Evolutionary conservation across 2,113 vertebrate species (phyloP), one percentile per base, ranked within the genome.

Genomic region (Corythornis madagascariensis): DNA sequence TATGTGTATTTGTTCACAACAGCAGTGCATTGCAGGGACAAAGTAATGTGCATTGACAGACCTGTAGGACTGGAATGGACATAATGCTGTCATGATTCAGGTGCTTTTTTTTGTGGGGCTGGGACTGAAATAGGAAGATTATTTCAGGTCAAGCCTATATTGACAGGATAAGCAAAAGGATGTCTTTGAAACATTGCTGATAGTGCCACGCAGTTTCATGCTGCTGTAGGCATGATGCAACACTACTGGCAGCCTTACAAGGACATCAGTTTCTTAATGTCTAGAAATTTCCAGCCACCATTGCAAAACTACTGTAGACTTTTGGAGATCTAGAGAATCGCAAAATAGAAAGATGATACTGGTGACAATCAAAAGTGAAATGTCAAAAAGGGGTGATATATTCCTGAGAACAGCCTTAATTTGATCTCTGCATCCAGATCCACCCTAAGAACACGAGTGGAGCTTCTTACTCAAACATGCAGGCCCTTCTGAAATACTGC

Each of bases 181-280:
- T 91, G 72, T 85, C 61, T 91, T 73, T 92, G 87, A 86, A 93
- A 93, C 38, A 28, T 81, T 89, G 33, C 70, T 92, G 94, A 94
- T 74, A 92, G 53, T 71, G 57, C 85, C 72, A 57, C 29, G 79
- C 64, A 35, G 92, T 92, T 92, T 93, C n/a, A 2, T 71, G 81
- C 76, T 79, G 75, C 42, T 79, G 45, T 45, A 33, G 57, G 73
- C n/a, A 0, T 96, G 96, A 66, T 85, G 96, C 95, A 97, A 96
- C 28, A 53, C 56, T 55, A 31, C 83, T 96, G 96, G 97, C 97
- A 95, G 53, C 66, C 80, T 94, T 84, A 94, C 95, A 96, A 97
- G 95, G 94, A 95, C 95, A 94, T 74, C 45, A 81, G 42, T 97
- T 96, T 95, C 95, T 96, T 97, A 92, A 97, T 25, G 31, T 73